Percentiles rank a stretch among this genome's conserved stretches.
These are phyloP conservation scores for Meriones unguiculatus DNA, from an alignment of 2,113 vertebrate species.

Conservation along the genomic window DNA sequence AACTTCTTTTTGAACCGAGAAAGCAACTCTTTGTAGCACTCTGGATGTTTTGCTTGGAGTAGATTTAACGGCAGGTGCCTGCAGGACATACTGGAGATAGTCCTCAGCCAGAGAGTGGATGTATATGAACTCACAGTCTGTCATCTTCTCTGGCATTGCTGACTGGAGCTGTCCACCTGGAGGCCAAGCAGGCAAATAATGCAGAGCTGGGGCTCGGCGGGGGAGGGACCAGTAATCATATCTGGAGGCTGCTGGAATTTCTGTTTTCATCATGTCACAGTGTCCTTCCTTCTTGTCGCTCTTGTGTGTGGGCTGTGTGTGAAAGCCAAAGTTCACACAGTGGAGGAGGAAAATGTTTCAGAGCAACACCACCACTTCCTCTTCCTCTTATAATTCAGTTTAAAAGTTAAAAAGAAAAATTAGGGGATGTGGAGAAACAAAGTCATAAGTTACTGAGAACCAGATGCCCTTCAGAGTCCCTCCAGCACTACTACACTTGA, in stretches of 20 bases:
- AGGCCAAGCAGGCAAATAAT: neutral
- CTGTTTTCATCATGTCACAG: constrained; percentile 68
- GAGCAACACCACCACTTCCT: constrained; percentile 65
- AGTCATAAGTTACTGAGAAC: neutral
- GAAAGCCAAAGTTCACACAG: constrained; percentile 79
- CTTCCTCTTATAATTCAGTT: constrained; percentile 53
- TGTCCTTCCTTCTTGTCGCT: constrained; percentile 52
- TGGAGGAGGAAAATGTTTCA: constrained; percentile 60
- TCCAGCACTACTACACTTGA: neutral
- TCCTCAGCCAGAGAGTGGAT: constrained; percentile 84
- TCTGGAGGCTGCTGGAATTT: constrained; percentile 77
- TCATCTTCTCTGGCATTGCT: constrained; percentile 71
- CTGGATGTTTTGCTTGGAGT: constrained; percentile 76
- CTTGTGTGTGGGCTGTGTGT: constrained; percentile 51
- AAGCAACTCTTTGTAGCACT: constrained; percentile 80
- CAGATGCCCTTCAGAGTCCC: accelerated
- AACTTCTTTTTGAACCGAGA: constrained; percentile 79
- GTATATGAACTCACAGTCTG: constrained; percentile 78
- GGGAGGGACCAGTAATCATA: neutral
- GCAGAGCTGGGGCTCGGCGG: neutral
- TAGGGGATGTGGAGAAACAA: neutral
- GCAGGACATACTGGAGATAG: constrained; percentile 82
- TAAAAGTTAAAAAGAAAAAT: neutral
- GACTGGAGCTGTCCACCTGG: neutral
- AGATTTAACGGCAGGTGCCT: neutral